phyloP scores from a whole-genome alignment of 2,113 vertebrate species.

The Sebastes fasciatus region DNA sequence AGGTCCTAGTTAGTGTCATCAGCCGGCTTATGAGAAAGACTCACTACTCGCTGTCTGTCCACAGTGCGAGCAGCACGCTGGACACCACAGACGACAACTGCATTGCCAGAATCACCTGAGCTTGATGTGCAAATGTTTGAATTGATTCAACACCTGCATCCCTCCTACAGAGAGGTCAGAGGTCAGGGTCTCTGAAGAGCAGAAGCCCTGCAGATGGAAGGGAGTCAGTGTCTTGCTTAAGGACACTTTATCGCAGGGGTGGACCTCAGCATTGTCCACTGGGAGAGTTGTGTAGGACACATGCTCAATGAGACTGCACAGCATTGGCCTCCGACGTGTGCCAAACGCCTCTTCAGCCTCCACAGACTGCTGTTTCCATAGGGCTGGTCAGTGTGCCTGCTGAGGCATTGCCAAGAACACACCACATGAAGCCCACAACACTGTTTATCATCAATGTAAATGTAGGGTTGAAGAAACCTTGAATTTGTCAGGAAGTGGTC shows the following conservation, averaged over 20 bases:
- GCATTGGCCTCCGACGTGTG: conserved; percentile 19
- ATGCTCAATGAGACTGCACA: background rate
- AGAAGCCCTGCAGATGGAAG: conserved; percentile 14
- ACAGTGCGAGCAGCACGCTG: conserved; percentile 81
- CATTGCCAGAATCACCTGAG: conserved; percentile 78
- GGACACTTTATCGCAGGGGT: conserved; percentile 13
- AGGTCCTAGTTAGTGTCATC: conserved; percentile 82
- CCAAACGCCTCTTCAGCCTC: conserved; percentile 23
- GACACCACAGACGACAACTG: conserved; percentile 81
- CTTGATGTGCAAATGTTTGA: background rate
- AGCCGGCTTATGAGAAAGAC: conserved; percentile 81
- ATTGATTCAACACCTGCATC: background rate
- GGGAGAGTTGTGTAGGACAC: conserved; percentile 31
- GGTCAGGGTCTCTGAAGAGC: conserved; percentile 9
- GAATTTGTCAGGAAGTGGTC: conserved; percentile 15
- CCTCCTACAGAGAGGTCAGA: conserved; percentile 29
- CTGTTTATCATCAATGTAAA: conserved; percentile 12
- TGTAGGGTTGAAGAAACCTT: conserved; percentile 40
- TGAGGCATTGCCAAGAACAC: conserved; percentile 32
- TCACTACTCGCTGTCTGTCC: conserved; percentile 77
- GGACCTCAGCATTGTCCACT: background rate
- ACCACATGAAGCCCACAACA: conserved; percentile 2
- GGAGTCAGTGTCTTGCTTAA: conserved; percentile 26
- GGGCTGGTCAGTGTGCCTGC: conserved; percentile 31
- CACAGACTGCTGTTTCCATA: conserved; percentile 33